Base-by-base conservation (phyloP, 2,113 vertebrate species). In the Fulmarus glacialis region DNA sequence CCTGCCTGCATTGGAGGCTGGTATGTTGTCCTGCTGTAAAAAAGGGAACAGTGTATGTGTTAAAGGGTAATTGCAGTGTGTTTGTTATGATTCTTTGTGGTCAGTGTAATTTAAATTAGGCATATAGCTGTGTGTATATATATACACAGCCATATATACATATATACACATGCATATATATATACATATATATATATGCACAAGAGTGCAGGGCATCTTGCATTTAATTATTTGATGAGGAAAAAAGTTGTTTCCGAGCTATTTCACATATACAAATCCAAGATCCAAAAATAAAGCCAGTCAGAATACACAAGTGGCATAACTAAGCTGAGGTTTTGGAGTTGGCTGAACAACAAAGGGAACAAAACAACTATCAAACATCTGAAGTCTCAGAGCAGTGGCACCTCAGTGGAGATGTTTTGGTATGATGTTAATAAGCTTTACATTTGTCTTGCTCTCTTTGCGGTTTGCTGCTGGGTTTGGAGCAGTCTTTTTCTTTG, bases 281-380 rank as follows among this genome's bases (percentile, higher is more conserved):
- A 81, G 89, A 96, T 94, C 88, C 96, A 95, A 94, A 92, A 94
- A 96, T 89, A 87, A 95, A 97, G 81, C 70, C 84, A 97, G 70
- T 93, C 78, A 75, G 71, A 96, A 84, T 60, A 90, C 52, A 68
- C 47, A n/a, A 81, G 94, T 93, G 73, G 55, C 79, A 75, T 90
- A 92, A 87, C 72, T 88, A 91, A 94, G 72, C 67, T 86, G 87
- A 91, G 84, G 92, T 93, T 90, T 94, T 85, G 56, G 70, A 70
- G 34, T 38, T 59, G 84, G 52, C 52, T 70, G 74, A 85, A 84
- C 81, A 67, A 58, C 22, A 87, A 79, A 92, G n/a, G 64, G 14
- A 71, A 38, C 6, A 4, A 50, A 45, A 71, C 19, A 63, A 7
- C 29, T 79, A 24, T 89, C 80, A 36, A 52, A 55, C 20, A 32